A percentile compares a stretch with the other conserved stretches of the same genome.
Conservation (phyloP, 2,113 vertebrate species). For the Columba janthina region DNA sequence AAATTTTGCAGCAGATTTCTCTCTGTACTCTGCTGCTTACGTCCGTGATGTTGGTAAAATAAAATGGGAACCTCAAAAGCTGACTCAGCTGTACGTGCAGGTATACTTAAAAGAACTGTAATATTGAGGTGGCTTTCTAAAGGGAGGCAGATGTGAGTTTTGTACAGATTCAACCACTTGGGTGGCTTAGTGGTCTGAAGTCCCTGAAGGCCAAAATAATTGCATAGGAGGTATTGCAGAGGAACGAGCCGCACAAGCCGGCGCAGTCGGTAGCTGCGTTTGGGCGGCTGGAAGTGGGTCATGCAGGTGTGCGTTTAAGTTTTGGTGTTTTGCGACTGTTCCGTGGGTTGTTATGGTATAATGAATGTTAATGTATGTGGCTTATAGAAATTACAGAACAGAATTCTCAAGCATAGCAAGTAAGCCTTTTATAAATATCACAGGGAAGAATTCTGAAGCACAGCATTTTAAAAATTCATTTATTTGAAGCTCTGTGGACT, state of each 20-base stretch:
- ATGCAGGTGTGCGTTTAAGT: background rate
- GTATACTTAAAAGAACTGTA: conserved; percentile 10
- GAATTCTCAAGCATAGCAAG: background rate
- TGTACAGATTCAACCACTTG: conserved; percentile 13
- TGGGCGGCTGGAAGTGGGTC: background rate
- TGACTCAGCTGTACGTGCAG: conserved; percentile 45
- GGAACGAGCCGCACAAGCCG: conserved; percentile 2
- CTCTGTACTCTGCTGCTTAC: background rate
- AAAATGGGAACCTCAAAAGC: conserved; percentile 39
- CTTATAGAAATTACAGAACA: conserved; percentile 32
- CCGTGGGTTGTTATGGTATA: background rate
- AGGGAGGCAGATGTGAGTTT: conserved; percentile 47
- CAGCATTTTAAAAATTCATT: background rate
- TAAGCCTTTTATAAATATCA: background rate
- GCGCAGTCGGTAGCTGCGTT: background rate
- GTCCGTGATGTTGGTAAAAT: background rate
- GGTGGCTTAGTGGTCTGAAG: conserved; percentile 56
- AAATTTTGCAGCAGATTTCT: background rate
- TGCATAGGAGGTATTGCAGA: background rate
- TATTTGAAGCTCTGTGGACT: background rate
- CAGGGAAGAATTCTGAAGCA: background rate
- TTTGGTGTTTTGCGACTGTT: background rate
- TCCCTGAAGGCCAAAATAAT: conserved; percentile 26
- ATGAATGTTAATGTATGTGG: background rate
- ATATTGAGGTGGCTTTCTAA: conserved; percentile 33